These are phyloP conservation scores for Lophius piscatorius DNA, from an alignment of 2,113 vertebrate genomes.

Conservation along the genomic window DNA sequence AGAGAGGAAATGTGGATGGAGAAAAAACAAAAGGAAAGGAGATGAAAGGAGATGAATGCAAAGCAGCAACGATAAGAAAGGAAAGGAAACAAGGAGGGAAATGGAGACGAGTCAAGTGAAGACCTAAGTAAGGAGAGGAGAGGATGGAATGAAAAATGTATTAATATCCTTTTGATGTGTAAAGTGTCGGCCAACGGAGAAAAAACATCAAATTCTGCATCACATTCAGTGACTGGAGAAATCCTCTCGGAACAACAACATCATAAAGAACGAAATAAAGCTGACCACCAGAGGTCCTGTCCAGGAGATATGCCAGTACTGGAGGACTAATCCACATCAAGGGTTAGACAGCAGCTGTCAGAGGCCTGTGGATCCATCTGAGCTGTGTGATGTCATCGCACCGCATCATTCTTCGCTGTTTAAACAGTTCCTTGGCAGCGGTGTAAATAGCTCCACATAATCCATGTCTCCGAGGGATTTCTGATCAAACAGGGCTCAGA, in stretches of 20 bases:
- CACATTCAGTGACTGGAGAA: too few relatives aligned
- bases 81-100: too few relatives aligned
- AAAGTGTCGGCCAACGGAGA: neutral
- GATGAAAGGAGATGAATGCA: neutral
- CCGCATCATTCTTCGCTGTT: slow-evolving; percentile 57
- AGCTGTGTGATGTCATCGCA: slow-evolving; percentile 58
- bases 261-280: slow-evolving; percentile 25
- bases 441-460: slow-evolving; percentile 77
- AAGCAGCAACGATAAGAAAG: neutral
- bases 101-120: neutral
- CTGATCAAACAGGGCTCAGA: slow-evolving; percentile 69
- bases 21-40: too few relatives aligned
- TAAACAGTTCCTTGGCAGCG: slow-evolving; percentile 60
- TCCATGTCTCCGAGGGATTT: slow-evolving; percentile 75
- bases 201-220: slow-evolving; percentile 1
- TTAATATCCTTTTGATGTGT: neutral
- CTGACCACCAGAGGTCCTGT: slow-evolving; percentile 40
- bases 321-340: slow-evolving; percentile 64
- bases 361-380: slow-evolving; percentile 41
- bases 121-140: neutral
- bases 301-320: slow-evolving; percentile 41
- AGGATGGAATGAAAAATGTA: neutral
- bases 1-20: neutral
- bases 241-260: slow-evolving; percentile 3
- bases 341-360: slow-evolving; percentile 69